A percentile compares a stretch with the other conserved stretches of the same genome.
phyloP scores from a whole-genome alignment of 2,888 invertebrate genomes.

The Myopa testacea region DNA sequence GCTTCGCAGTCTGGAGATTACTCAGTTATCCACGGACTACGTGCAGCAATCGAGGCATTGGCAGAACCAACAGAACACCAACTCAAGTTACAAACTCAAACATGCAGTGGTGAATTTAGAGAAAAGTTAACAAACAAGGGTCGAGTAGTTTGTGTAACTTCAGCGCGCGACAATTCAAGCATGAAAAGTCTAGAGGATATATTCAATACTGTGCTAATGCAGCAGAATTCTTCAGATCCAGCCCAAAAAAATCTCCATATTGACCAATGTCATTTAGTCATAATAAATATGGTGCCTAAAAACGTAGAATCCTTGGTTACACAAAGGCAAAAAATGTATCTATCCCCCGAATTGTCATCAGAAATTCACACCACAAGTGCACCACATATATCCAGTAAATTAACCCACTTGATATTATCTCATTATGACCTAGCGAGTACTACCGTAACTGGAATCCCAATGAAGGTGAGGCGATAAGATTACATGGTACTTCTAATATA shows the following conservation, averaged over 20 bases:
- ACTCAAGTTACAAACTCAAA: conserved; percentile 63
- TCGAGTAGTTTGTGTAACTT: conserved; percentile 90
- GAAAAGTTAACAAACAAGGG: conserved; percentile 70
- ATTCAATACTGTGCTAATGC: conserved; percentile 82
- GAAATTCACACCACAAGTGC: conserved; percentile 87
- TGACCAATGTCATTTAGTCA: conserved; percentile 89
- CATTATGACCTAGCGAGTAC: conserved; percentile 95
- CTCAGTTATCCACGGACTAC: conserved; percentile 84
- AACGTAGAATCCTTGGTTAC: conserved; percentile 83
- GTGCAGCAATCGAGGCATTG: conserved; percentile 87
- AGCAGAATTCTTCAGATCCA: conserved; percentile 81
- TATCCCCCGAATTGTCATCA: conserved; percentile 79
- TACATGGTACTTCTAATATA: background rate
- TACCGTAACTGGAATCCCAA: conserved; percentile 98
- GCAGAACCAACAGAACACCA: conserved; percentile 86
- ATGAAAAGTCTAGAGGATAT: conserved; percentile 89
- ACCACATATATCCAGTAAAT: conserved; percentile 78
- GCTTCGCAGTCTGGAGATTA: conserved; percentile 72
- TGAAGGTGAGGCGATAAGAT: conserved; percentile 75
- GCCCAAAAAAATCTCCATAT: conserved; percentile 76
- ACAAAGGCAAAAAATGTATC: conserved; percentile 77
- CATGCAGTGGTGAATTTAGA: conserved; percentile 58
- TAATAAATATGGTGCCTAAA: conserved; percentile 89
- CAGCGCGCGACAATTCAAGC: conserved; percentile 87
- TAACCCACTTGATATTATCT: conserved; percentile 81